Base-by-base conservation (phyloP, 2,888 invertebrate species). In the Ennomos erosarius region DNA sequence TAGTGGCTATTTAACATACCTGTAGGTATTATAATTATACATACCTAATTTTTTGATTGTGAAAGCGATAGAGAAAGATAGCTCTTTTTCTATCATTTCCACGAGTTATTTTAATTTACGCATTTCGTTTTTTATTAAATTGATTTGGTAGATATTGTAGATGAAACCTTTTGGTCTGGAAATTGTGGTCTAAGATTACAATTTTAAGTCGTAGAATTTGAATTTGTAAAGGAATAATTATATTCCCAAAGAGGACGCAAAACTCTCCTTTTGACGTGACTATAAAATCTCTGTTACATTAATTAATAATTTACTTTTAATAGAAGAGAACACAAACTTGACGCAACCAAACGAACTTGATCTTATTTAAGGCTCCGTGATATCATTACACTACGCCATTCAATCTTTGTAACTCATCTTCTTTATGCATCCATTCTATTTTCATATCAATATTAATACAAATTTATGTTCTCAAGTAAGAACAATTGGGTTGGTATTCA, bases 351-450 rank as follows among this genome's bases (percentile, higher is more conserved):
- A 84, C 82, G 79, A 85, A 86, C 82, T 79, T 78, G 76, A 76
- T 81, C 78, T 73, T 77, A 76, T 82, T 87, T 87, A 88, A 87
- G 82, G 79, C 73, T 78, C 78, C 73, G 71, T 76, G 80, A 79
- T 89, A 87, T 88, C 85, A 85, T 76, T 82, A 84, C 83, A 71
- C 82, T 79, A 74, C 71, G 79, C 88, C 82, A 88, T 88, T 89
- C 85, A 88, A 88, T 88, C 87, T 88, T 81, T 81, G 83, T 86
- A 83, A 76, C 79, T 74, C 70, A 81, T 78, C 79, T 74, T 54
- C 50, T 61, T 65, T 51, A 65, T 34, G 39, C 46, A 33, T 57
- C 48, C 46, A 16, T 57, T 44, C 36, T 60, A 64, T 37, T 59
- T 74, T 58, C 13, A 50, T n/a, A 52, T 9, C 1, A 11, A 8